Base-by-base conservation (phyloP, 2,797 vertebrate species). In the Tenualosa thibaudeaui region DNA sequence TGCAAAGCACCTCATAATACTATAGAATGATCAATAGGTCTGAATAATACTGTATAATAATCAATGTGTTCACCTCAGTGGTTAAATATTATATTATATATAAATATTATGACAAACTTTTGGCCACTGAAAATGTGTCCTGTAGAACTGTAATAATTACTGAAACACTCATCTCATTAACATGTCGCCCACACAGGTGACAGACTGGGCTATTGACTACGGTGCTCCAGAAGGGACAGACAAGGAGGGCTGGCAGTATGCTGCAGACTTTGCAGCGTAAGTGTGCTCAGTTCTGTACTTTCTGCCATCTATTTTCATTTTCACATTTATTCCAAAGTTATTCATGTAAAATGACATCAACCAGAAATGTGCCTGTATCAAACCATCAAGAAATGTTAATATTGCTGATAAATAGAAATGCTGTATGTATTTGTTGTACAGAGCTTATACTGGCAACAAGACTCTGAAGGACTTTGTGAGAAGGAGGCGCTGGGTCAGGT, bases 401-500 rank as follows among this genome's bases (percentile, higher is more conserved):
- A 37, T 68, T 68, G 37, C 13, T 22, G 19, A 78, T 78, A 8
- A 22, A 22, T 2, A 46, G 0, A 9, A 19, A 19, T 17, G 17
- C 22, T 17, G 68, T 75, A 40, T 17, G 71, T 78, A 22, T 46
- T 78, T 5, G 40, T 78, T 78, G 40, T 88, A 12, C 93, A 99
- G 98, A 91, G 97, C 96, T 0, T 99, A 98, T 92, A 97, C 98
- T 0, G 97, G 98, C 19, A 96, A 98, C 92, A 99, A 99, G 94
- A 99, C 98, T 86, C 96, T 99, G 91, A 99, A 99, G 91, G 98
- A 99, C 89, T 99, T 99, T 87, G 98, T 99, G 12, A 92, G 98
- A 85, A 95, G 98, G 87, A 94, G 97, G 87, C 93, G 97, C 90
- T 99, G 98, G 98, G 94, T 95, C 49, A 97, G 98, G 98, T 99